Evolutionary conservation across 2,797 vertebrate genomes (phyloP).

Genomic region (Fundulus diaphanus): DNA sequence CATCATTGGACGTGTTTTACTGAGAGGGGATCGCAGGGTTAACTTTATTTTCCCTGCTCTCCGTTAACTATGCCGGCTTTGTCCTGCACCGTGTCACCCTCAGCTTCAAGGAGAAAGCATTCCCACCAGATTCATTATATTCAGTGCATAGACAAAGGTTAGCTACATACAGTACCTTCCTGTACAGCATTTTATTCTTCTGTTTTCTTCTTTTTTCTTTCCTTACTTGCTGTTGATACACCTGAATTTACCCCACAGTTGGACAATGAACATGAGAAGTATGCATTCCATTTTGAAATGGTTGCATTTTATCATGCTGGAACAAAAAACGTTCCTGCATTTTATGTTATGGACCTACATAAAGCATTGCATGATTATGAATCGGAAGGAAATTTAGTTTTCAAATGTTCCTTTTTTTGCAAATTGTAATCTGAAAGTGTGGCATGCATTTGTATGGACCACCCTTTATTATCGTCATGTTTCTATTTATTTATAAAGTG

Average conservation of each 20-base stretch:
- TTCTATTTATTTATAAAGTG: no score
- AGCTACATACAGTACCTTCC: not conserved
- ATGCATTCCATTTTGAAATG: not conserved
- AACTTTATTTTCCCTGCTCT: conserved; percentile 34
- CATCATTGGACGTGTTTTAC: conserved; percentile 27
- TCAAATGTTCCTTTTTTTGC: no score
- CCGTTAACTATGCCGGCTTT: conserved; percentile 22
- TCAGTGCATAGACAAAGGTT: not conserved
- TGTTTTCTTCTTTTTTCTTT: no score
- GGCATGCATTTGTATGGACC: not conserved
- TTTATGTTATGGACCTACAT: not conserved
- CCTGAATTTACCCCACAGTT: no score
- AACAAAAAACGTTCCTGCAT: not conserved
- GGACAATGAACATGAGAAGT: no score
- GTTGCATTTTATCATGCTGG: not conserved
- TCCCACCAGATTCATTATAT: conserved; percentile 8
- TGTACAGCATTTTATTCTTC: no score
- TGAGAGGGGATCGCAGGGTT: conserved; percentile 46
- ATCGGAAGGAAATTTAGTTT: not conserved
- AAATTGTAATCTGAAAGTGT: not conserved
- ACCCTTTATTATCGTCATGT: no score
- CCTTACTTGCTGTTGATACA: no score
- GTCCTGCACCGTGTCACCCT: conserved; percentile 21
- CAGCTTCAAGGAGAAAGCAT: conserved; percentile 2
- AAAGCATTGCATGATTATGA: not conserved